A percentile compares a stretch with the other conserved stretches of the same genome.
These are phyloP conservation scores for Latrodectus geometricus DNA, from an alignment of 1,140 invertebrate species.

Conservation along the genomic window DNA sequence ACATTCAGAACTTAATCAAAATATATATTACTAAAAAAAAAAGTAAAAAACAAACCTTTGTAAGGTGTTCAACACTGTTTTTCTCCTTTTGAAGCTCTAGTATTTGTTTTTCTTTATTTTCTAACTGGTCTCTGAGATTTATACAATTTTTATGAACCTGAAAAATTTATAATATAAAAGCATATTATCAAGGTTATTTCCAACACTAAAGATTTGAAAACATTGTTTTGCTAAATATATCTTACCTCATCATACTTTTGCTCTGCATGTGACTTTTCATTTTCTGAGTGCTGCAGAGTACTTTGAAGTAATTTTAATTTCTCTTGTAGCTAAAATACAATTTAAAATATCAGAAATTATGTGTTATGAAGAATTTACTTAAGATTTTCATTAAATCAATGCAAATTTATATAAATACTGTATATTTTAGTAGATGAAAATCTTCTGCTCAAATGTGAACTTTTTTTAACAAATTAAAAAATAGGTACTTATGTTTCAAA, in stretches of 20 bases:
- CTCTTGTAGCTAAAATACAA: constrained; percentile 53
- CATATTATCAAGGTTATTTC: not conserved
- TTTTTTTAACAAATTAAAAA: no score
- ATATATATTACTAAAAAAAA: not conserved
- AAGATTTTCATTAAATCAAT: no score
- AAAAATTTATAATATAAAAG: not conserved
- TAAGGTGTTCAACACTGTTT: constrained; percentile 26
- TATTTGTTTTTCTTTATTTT: constrained; percentile 59
- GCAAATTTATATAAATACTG: no score
- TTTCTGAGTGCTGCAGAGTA: constrained; percentile 56
- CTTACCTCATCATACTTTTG: constrained; percentile 57
- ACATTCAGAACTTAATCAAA: no score
- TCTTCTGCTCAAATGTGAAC: no score
- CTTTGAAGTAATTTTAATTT: constrained; percentile 57
- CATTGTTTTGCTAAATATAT: not conserved
- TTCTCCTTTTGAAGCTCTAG: constrained; percentile 48
- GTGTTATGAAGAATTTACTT: no score
- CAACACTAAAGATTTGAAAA: not conserved
- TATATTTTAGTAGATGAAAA: no score
- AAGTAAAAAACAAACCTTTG: constrained; percentile 25
- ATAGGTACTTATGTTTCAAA: no score
- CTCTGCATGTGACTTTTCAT: constrained; percentile 51
- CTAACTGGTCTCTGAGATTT: constrained; percentile 57
- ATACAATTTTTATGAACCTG: constrained; percentile 45
- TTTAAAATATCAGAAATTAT: no score